Evolutionary conservation across 2,888 invertebrate genomes (phyloP).

Genomic region (Onchidella celtica): DNA sequence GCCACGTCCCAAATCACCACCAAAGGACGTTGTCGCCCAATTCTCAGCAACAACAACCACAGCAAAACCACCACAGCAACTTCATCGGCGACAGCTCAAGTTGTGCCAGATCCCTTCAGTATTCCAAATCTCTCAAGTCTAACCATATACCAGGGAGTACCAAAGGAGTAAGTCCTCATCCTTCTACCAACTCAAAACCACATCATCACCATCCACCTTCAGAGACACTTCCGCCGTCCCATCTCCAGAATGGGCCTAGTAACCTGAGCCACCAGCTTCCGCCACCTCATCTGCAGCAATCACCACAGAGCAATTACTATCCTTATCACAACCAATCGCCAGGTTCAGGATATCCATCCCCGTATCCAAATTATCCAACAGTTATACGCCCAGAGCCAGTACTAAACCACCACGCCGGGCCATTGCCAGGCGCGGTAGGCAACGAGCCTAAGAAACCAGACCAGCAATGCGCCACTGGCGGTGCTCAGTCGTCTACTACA

Average conservation of each 20-base stretch:
- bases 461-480: conserved; percentile 1
- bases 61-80: conserved; percentile 9
- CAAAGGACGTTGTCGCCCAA: conserved; percentile 11
- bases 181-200: not conserved
- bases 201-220: not conserved
- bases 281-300: not conserved
- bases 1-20: conserved; percentile 8
- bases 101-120: conserved; percentile 41
- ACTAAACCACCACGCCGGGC: not conserved
- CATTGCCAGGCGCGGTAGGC: not conserved
- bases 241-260: conserved; percentile 9
- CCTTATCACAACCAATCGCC: not conserved
- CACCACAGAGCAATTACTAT: not conserved
- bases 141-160: not conserved
- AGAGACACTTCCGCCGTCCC: not conserved
- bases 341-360: not conserved
- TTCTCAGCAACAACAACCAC: conserved; percentile 16
- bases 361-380: conserved; percentile 12
- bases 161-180: not conserved
- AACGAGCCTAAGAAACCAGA: not conserved
- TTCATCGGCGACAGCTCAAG: not conserved
- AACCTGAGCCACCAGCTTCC: not conserved
- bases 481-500: not conserved
- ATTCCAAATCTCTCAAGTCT: conserved; percentile 33
- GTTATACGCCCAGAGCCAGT: conserved; percentile 1